Evolutionary conservation across 2,888 invertebrate genomes (phyloP), one percentile per base, ranked within the genome.

Genomic region (Athripsodes cinereus): DNA sequence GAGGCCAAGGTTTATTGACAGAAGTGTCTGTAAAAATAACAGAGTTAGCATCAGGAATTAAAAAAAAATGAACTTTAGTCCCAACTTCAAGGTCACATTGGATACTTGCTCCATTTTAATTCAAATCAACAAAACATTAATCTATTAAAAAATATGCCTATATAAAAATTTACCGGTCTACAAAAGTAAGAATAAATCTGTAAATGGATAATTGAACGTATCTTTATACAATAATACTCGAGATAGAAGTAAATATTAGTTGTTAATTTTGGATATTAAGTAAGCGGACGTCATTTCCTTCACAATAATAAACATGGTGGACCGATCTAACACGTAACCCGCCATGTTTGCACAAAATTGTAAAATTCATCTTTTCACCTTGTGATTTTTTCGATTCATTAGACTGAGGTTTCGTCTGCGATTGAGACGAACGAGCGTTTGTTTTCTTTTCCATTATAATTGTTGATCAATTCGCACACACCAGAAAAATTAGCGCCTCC

Each of bases 391-490:
- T 89, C 68, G 82, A 78, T 75, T 91, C 90, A 88, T 83, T 79
- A 78, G 81, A 78, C 66, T 79, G 73, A 70, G 83, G 84, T 81
- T 86, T 89, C 76, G 84, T 75, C 73, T 84, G 83, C 77, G 82
- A 78, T 75, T 85, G 84, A 73, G 81, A 75, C 70, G 81, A 79
- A 75, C 84, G 84, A 75, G 79, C 81, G 71, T 82, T 81, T 72
- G 83, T 80, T 78, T 89, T 90, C 75, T 88, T 88, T 79, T 88
- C 89, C 90, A 89, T 89, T 66, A 76, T 77, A 70, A 81, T 79
- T 73, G 80, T 79, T 78, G 78, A 8, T 18, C 3, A 47, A 47
- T 8, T 11, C 20, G 6, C 20, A 69, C 73, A 73, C 74, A 74
- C 74, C 77, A 81, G 81, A 79, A 40, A 40, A 40, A 78, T 78